Evolutionary conservation across 2,113 vertebrate genomes (phyloP), one percentile per base, ranked within the genome.

Genomic region (Gila orcuttii): DNA sequence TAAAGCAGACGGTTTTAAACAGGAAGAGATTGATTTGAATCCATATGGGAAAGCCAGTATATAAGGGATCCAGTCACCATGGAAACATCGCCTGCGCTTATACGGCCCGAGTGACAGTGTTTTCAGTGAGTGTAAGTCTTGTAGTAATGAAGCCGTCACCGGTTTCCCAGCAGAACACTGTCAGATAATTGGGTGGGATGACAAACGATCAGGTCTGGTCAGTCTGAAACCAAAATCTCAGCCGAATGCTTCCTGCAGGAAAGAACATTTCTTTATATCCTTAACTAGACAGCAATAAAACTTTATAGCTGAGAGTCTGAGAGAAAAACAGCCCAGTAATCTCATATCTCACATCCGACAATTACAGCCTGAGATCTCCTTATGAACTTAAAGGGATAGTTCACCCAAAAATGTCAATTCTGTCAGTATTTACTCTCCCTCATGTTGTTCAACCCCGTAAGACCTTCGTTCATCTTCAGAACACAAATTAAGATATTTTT

Each of bases 11-110:
- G 28, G 11, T 69, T 13, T 69, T 36, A 36, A 9, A 36, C 69
- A 13, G 68, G 69, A 74, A 7, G 21, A 45, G 68, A 11, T 71
- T n/a, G 1, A 21, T n/a, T 15, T 78, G 28, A 57, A 50, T 79
- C 23, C 8, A 11, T 47, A 80, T 11, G 36, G 36, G 13, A 45
- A 9, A 45, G 10, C 1, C 69, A 5, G 39, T 66, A 12, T 66
- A 66, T 66, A 45, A 81, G 79, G 59, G 59, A 47, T 47, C 31
- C n/a, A 25, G 39, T 81, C 39, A 21, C 59, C 79, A 64, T 81
- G 57, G 79, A 8, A 80, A 80, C 79, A 64, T 28, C 23, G 59
- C 42, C 55, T 19, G 33, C 13, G 39, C 39, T 47, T 80, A 2
- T 28, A 80, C 28, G 36, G 10, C 59, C 17, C 36, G 15, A 17